phyloP scores from a whole-genome alignment of 2,113 vertebrate species.

The Lepus timidus region DNA sequence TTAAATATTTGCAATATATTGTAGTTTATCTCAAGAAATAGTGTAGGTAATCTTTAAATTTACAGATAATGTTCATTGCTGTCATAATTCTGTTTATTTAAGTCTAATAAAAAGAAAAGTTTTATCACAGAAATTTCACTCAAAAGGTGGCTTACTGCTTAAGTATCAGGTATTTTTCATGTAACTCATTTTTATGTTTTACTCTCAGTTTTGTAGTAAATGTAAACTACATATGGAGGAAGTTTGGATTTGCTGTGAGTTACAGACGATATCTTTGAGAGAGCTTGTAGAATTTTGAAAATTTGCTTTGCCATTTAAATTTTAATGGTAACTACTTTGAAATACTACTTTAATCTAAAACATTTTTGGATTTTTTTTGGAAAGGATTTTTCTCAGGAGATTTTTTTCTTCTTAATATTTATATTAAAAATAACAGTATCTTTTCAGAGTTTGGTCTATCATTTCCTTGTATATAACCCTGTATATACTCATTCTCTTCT shows the following conservation, averaged over 20 bases:
- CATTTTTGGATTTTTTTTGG: neutral
- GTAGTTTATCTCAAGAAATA: constrained; percentile 49
- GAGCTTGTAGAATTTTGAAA: constrained; percentile 2
- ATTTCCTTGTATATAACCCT: neutral
- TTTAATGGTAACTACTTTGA: constrained; percentile 52
- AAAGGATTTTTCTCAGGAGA: neutral
- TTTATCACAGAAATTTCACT: neutral
- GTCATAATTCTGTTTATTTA: constrained; percentile 46
- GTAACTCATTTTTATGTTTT: constrained; percentile 54
- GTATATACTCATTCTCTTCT: neutral
- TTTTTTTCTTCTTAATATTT: constrained; percentile 8
- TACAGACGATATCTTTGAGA: constrained; percentile 32
- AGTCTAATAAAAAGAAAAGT: neutral
- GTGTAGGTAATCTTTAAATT: constrained; percentile 25
- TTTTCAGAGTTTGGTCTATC: constrained; percentile 10
- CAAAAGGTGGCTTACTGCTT: neutral
- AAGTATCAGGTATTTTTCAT: constrained; percentile 36
- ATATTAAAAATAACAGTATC: constrained; percentile 44
- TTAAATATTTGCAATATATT: constrained; percentile 46
- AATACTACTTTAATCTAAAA: constrained; percentile 48
- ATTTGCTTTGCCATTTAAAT: constrained; percentile 59
- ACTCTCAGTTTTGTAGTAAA: constrained; percentile 37
- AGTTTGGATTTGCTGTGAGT: constrained; percentile 7
- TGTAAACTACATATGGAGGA: constrained; percentile 44
- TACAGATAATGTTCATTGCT: constrained; percentile 29